Percentiles rank a stretch among this genome's conserved stretches.
Evolutionary conservation across 2,888 invertebrate species (phyloP).

Genomic region (Thumatha senex): DNA sequence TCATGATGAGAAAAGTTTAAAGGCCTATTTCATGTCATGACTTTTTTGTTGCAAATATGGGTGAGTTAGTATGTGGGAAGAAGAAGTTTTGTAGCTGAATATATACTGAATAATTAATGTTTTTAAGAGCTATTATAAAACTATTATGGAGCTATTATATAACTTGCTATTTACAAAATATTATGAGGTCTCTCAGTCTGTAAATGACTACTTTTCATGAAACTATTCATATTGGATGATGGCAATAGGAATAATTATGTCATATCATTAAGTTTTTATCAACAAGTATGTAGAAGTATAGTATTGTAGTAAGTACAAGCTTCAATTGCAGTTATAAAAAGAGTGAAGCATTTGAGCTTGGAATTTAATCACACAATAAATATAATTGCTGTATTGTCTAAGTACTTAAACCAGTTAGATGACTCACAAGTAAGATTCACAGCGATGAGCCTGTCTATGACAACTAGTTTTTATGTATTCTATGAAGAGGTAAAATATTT

Average conservation of each 20-base stretch:
- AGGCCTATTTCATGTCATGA: too few species aligned
- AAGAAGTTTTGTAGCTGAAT: too few species aligned
- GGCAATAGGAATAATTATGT: neutral
- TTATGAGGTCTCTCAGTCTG: neutral
- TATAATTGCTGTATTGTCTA: conserved; percentile 41
- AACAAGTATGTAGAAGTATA: conserved; percentile 16
- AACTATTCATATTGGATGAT: neutral
- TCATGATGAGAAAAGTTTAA: too few species aligned
- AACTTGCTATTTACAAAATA: too few species aligned
- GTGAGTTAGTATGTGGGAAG: too few species aligned
- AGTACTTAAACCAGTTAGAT: conserved; percentile 33
- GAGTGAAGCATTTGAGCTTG: conserved; percentile 26
- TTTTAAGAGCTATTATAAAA: too few species aligned
- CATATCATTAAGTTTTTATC: conserved; percentile 17
- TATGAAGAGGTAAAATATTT: neutral
- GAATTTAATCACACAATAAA: conserved; percentile 36
- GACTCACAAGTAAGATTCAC: conserved; percentile 30
- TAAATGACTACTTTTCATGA: neutral
- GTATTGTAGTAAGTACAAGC: too few species aligned
- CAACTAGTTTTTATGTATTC: conserved; percentile 5
- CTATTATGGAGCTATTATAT: too few species aligned
- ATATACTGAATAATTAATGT: too few species aligned
- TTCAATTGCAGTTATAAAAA: conserved; percentile 35
- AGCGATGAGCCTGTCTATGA: conserved; percentile 5
- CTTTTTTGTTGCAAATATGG: too few species aligned